Evolutionary conservation across 2,113 vertebrate genomes (phyloP), one percentile per base, ranked within the genome.

Genomic region (Mesembrinibis cayennensis): DNA sequence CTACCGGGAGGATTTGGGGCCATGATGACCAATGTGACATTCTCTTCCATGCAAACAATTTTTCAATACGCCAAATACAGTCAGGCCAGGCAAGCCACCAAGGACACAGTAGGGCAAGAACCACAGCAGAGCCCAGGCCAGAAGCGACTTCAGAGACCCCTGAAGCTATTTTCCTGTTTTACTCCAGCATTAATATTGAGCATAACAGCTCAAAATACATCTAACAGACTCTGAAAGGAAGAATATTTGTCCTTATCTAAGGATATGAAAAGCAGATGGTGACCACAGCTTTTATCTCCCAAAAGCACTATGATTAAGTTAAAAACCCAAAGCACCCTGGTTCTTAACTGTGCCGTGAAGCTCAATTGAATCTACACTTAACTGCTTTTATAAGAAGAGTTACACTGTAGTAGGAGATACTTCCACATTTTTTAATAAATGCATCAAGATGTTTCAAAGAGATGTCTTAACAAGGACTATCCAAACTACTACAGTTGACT

Each of bases 21-120:
- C 59, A 55, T 0, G 2, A 17, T 10, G 10, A 45, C 21, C 45
- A 22, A 29, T 0, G 3, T 0, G 0, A 67, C 9, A 6, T 45
- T 74, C 17, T 53, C 55, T 63, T 58, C 56, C 7, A 0, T 16
- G 38, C 15, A 40, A 72, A 53, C 11, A 7, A 19, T 42, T 89
- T 21, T 56, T 63, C 40, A 49, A 47, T 7, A 21, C 40, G 38
- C 3, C 1, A 4, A n/a, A 16, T n/a, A 30, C 30, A 17, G 27
- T 13, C 1, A 2, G n/a, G 23, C 26, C 42, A 69, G 17, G 11
- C 23, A 52, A 56, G 71, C 8, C 62, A 73, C 12, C 19, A n/a
- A 42, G 30, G 61, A 36, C 55, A 26, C 14, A 50, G 14, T 2
- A 45, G 11, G 25, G 27, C 9, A 47, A 84, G 42, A 59, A 47